phyloP scores from a whole-genome alignment of 2,113 vertebrate genomes.

The Danio rerio region GRCz12tu NC_133184.1:48377001-48377500 shows the following conservation, averaged over 20 bases:
- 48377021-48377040: too few species aligned
- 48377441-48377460: too few species aligned
- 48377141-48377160: not conserved
- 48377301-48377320: not conserved
- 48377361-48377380: constrained; percentile 23
- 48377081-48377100: not conserved
- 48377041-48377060: too few species aligned
- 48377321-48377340: not conserved
- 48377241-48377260: constrained; percentile 31
- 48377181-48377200: not conserved
- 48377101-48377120: not conserved
- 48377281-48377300: constrained; percentile 39
- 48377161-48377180: not conserved
- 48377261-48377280: constrained; percentile 38
- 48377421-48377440: not conserved
- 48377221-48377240: constrained; percentile 36
- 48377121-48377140: not conserved
- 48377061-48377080: not conserved
- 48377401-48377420: not conserved
- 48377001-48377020: too few species aligned
- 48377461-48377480: too few species aligned
- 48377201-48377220: not conserved
- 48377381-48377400: constrained; percentile 1
- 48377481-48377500: too few species aligned
- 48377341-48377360: constrained; percentile 30